phyloP scores from a whole-genome alignment of 2,113 vertebrate species.

The Chiloscyllium plagiosum region DNA sequence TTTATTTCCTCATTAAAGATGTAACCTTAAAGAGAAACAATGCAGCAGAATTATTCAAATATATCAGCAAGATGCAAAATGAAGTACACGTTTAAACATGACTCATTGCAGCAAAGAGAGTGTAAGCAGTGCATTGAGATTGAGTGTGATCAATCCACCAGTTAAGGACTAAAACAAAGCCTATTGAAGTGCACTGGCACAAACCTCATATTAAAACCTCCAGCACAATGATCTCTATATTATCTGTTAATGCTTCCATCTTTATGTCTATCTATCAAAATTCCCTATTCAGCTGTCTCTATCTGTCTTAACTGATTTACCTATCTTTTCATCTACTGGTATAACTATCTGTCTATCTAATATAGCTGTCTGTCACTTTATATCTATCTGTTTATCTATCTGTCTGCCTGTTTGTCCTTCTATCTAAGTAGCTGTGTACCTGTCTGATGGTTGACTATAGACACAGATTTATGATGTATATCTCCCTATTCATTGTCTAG shows the following conservation, averaged over 20 bases:
- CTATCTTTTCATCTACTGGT: background rate
- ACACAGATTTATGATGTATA: background rate
- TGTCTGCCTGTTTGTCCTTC: background rate
- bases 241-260: background rate
- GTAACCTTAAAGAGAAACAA: background rate
- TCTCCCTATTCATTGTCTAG: background rate
- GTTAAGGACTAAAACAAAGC: background rate
- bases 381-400: background rate
- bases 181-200: background rate
- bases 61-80: background rate
- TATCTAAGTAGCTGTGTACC: background rate
- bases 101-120: background rate
- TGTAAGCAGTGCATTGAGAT: background rate
- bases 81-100: background rate
- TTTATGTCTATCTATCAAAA: conserved; percentile 5
- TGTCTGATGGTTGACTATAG: background rate
- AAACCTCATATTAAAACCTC: background rate
- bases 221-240: background rate
- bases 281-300: background rate
- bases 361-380: background rate
- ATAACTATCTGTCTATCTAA: background rate
- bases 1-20: background rate
- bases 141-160: background rate
- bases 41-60: background rate
- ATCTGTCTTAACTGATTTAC: background rate